Evolutionary conservation across 2,797 vertebrate genomes (phyloP), one percentile per base, ranked within the genome.

Genomic region (Eulemur rubriventer): DNA sequence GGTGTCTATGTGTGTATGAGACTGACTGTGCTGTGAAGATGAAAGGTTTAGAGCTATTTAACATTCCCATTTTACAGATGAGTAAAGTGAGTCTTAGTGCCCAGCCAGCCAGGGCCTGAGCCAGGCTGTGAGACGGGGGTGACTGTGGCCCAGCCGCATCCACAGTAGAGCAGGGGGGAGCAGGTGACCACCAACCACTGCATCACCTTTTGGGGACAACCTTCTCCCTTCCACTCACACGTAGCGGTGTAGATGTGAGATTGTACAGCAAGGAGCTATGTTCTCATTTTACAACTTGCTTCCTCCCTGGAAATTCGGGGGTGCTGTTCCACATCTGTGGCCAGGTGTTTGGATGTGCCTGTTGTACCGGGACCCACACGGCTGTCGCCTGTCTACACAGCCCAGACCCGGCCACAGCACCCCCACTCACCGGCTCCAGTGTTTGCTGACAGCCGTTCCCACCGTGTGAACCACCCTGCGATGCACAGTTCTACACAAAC

Each of bases 391-490:
- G 8, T 24, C 67, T 72, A 59, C 2, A 0, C 10, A 28, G 24
- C 76, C 63, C 1, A 0, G 16, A 33, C 48, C 20, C 22, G 13
- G 33, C 26, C 1, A 4, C 0, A 7, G 52, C 26, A 9, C 14
- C 2, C 18, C 20, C 43, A 7, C 7, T 30, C 30, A 2, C 69
- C 38, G 6, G 7, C 38, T 41, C 11, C 0, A 7, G 59, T 4
- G 28, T 16, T 50, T 5, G 24, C n/a, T 50, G 30, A 35, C 22
- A 18, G 7, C 59, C 5, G 4, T 10, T 18, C 16, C 35, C 18
- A 12, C 2, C 4, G 0, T 4, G 1, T 5, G 4, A 61, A 20
- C 2, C 12, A 17, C 24, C 6, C 69, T 10, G 43, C 2, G 38
- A 18, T 0, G 35, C 8, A 30, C 6, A 1, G 22, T 0, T 0